Conservation (phyloP, 2,888 invertebrate genomes). For the Nephrotoma appendiculata region DNA sequence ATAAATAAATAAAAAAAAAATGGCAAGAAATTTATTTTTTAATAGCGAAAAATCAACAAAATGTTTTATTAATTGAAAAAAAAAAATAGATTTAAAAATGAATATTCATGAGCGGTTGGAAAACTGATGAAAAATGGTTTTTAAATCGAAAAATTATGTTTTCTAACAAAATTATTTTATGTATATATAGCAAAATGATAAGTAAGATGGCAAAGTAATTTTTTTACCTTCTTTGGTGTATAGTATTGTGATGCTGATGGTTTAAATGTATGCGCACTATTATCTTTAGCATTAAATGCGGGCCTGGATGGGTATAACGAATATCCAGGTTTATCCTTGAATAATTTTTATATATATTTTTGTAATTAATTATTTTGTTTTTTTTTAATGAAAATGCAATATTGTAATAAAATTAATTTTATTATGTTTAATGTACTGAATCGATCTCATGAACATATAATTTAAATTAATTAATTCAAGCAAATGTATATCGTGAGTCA, state of each 20-base stretch:
- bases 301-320: conserved; percentile 1
- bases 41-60: not conserved
- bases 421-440: not conserved
- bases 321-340: conserved; percentile 1
- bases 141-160: not conserved
- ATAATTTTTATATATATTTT: not conserved
- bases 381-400: not conserved
- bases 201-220: not conserved
- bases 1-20: not conserved
- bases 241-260: not conserved
- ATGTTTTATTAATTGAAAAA: not conserved
- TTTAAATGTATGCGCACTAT: not conserved
- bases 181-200: not conserved
- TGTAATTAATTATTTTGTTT: not conserved
- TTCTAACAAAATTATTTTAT: not conserved
- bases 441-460: not conserved
- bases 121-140: not conserved
- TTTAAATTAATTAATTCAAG: not conserved
- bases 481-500: not conserved
- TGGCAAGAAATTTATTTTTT: not conserved
- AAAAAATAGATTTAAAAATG: not conserved
- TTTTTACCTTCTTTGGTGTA: not conserved
- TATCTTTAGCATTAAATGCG: not conserved
- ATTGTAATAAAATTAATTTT: not conserved
- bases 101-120: not conserved